phyloP scores from a whole-genome alignment of 2,888 invertebrate genomes.

The Aplocera efformata region DNA sequence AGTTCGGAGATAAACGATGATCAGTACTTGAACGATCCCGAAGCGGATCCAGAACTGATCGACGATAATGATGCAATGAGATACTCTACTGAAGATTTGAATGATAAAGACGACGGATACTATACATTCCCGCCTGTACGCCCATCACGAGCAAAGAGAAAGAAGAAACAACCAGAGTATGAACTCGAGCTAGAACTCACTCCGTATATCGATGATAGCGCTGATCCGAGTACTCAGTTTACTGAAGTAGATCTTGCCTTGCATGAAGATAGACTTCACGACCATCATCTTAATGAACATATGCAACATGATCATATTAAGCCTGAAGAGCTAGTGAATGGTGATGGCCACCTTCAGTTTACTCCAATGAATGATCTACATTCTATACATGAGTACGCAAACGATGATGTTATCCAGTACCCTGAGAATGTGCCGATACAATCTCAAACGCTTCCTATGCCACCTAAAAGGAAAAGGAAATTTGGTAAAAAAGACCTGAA shows the following conservation, averaged over 20 bases:
- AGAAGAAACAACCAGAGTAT: conserved; percentile 52
- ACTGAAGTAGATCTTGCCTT: conserved; percentile 66
- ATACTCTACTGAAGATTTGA: conserved; percentile 67
- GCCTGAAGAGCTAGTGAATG: conserved; percentile 41
- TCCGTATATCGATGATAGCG: conserved; percentile 67
- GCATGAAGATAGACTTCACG: conserved; percentile 74
- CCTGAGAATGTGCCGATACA: conserved; percentile 69
- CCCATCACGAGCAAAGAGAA: conserved; percentile 78
- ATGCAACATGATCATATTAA: conserved; percentile 34
- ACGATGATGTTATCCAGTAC: conserved; percentile 77
- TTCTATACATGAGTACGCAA: conserved; percentile 70
- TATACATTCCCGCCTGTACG: conserved; percentile 79
- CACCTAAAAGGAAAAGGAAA: conserved; percentile 67
- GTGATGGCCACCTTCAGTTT: conserved; percentile 60
- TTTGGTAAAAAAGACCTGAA: conserved; percentile 46
- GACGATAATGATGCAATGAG: conserved; percentile 57
- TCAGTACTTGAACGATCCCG: conserved; percentile 61
- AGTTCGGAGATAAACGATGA: conserved; percentile 51
- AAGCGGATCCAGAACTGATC: conserved; percentile 62
- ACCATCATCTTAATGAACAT: conserved; percentile 36
- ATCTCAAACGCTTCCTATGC: conserved; percentile 72
- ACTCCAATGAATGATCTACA: conserved; percentile 55
- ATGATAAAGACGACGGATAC: conserved; percentile 75
- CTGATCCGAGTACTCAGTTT: conserved; percentile 66
- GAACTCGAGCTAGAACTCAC: conserved; percentile 44